Evolutionary conservation across 2,797 vertebrate genomes (phyloP).

Genomic region (Danio tinwini): DNA sequence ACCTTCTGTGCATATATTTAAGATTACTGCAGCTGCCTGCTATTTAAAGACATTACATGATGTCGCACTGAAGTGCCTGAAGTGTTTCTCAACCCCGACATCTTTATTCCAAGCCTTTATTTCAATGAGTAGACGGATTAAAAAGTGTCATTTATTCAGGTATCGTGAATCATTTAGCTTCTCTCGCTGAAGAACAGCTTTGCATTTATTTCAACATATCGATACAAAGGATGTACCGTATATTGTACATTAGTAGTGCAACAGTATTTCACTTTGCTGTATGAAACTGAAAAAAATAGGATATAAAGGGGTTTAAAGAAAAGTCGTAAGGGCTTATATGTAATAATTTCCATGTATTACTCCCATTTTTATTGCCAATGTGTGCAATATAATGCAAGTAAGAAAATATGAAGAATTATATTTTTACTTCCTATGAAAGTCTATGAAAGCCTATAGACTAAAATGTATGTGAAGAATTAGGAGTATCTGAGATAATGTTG

Average conservation of each 20-base stretch:
- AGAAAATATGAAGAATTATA: too few species aligned
- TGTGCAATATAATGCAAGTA: too few species aligned
- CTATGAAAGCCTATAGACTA: too few species aligned
- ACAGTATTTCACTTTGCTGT: background rate
- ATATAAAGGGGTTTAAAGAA: background rate
- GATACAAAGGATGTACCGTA: background rate
- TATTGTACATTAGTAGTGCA: background rate
- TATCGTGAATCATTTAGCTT: slow-evolving; percentile 7
- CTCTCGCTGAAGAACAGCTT: background rate
- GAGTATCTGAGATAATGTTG: too few species aligned
- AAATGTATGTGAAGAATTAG: too few species aligned
- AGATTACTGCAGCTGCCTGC: background rate
- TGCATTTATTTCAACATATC: background rate
- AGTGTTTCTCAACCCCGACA: background rate
- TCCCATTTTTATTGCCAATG: too few species aligned
- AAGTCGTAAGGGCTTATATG: too few species aligned
- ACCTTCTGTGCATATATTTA: background rate
- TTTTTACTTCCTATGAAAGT: too few species aligned
- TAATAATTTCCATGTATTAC: too few species aligned
- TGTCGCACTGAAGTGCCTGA: background rate
- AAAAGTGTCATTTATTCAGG: background rate
- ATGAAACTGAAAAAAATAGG: background rate
- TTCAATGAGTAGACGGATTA: background rate
- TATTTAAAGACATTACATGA: slow-evolving; percentile 14
- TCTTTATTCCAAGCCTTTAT: background rate